phyloP scores from a whole-genome alignment of 2,113 vertebrate genomes.

The Scophthalmus maximus region DNA sequence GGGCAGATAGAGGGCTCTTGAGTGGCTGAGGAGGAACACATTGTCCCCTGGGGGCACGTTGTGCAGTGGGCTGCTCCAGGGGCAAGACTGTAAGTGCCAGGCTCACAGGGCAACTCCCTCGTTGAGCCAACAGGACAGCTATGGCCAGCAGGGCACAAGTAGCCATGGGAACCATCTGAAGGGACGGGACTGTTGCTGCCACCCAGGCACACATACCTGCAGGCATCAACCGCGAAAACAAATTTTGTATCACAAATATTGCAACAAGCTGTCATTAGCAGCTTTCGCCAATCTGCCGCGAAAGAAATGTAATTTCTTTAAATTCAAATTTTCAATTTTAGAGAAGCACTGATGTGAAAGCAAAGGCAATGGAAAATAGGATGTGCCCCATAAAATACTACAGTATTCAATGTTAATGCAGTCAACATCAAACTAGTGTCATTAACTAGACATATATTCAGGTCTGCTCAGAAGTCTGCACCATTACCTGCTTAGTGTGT shows the following conservation, averaged over 20 bases:
- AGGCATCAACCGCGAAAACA: slow-evolving; percentile 36
- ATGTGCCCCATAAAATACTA: too few species aligned
- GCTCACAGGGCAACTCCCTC: slow-evolving; percentile 86
- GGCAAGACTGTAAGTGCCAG: slow-evolving; percentile 87
- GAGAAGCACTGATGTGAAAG: neutral
- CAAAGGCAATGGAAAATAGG: neutral
- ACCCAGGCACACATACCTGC: slow-evolving; percentile 88
- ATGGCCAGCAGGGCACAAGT: slow-evolving; percentile 88
- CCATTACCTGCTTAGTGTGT: too few species aligned
- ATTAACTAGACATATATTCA: neutral
- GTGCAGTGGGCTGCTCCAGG: slow-evolving; percentile 84
- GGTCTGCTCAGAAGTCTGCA: neutral
- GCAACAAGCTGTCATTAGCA: slow-evolving; percentile 7
- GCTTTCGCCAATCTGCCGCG: slow-evolving; percentile 2
- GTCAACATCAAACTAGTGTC: neutral
- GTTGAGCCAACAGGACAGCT: slow-evolving; percentile 85
- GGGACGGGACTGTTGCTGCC: slow-evolving; percentile 86
- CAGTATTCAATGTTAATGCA: neutral
- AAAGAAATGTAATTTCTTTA: neutral
- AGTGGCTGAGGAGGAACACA: slow-evolving; percentile 82
- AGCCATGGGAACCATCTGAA: slow-evolving; percentile 82
- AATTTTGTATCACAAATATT: slow-evolving; percentile 19
- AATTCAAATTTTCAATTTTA: neutral
- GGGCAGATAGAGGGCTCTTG: slow-evolving; percentile 84
- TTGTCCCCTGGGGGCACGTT: slow-evolving; percentile 84